Conservation (phyloP, 2,797 vertebrate genomes). For the Lepidocolaptes lacrymiger region DNA sequence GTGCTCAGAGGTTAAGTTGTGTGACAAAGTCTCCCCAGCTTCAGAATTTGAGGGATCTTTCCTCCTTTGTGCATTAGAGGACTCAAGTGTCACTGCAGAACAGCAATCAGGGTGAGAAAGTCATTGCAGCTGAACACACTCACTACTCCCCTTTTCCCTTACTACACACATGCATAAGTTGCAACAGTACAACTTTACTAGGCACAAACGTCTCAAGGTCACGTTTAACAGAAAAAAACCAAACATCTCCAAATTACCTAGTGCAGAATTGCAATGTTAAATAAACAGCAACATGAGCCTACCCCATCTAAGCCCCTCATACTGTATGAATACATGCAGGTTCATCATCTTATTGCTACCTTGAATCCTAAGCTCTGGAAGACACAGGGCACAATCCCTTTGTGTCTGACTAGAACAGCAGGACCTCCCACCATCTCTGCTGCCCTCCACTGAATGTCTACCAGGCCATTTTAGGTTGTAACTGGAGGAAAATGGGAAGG, state of each 20-base stretch:
- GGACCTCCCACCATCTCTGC: background rate
- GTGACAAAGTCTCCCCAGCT: accelerated
- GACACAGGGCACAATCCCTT: accelerated
- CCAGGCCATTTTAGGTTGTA: background rate
- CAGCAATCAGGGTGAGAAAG: accelerated
- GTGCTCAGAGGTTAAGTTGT: background rate
- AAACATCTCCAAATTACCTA: background rate
- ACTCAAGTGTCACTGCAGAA: background rate
- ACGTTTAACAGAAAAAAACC: accelerated
- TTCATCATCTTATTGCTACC: background rate
- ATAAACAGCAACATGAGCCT: background rate
- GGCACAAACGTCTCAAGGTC: background rate
- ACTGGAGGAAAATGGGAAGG: background rate
- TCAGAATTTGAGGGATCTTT: background rate
- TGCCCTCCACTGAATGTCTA: background rate
- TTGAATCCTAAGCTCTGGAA: background rate
- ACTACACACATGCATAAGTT: accelerated
- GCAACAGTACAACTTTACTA: background rate
- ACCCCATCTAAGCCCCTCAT: accelerated
- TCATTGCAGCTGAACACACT: accelerated
- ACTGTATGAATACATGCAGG: accelerated
- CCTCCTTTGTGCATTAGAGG: background rate
- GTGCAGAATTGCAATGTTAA: background rate
- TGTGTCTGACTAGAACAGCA: accelerated
- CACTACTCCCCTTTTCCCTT: background rate